A percentile compares a stretch with the other conserved stretches of the same genome.
Evolutionary conservation across 1,140 invertebrate genomes (phyloP).

Genomic region (Diorhabda sublineata): DNA sequence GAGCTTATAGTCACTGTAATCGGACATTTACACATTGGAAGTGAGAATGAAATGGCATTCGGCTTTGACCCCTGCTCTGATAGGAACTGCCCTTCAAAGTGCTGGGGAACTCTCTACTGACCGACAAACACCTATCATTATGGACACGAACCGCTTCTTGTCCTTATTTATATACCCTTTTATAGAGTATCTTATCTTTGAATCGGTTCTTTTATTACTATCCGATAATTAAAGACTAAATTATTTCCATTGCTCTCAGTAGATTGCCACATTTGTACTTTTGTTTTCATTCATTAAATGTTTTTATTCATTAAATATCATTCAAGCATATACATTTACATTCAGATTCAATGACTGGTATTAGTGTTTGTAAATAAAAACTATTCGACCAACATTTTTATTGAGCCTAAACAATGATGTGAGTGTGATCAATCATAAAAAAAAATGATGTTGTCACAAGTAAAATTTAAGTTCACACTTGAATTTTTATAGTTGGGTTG

Average conservation of each 20-base stretch:
- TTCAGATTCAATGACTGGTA: too few relatives aligned
- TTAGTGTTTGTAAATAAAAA: too few relatives aligned
- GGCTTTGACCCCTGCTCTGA: not conserved
- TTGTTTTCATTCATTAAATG: too few relatives aligned
- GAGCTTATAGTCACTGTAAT: slow-evolving; percentile 39
- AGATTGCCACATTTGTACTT: not conserved
- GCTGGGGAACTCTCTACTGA: slow-evolving; percentile 15
- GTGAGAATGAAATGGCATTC: slow-evolving; percentile 25
- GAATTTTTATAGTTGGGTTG: too few relatives aligned
- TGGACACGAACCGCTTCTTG: slow-evolving; percentile 13
- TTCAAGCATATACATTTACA: too few relatives aligned
- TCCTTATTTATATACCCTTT: slow-evolving; percentile 6
- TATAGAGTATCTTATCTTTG: slow-evolving; percentile 14
- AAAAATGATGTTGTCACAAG: too few relatives aligned
- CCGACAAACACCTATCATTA: slow-evolving; percentile 17
- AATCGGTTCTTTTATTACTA: not conserved
- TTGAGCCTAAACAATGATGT: too few relatives aligned
- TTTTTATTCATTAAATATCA: too few relatives aligned
- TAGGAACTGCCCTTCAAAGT: slow-evolving; percentile 5
- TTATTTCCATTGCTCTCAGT: slow-evolving; percentile 24
- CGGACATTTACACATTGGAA: slow-evolving; percentile 41
- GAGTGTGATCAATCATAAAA: too few relatives aligned
- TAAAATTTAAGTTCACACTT: too few relatives aligned
- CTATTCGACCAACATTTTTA: too few relatives aligned
- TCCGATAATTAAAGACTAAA: not conserved